phyloP scores from a whole-genome alignment of 2,113 vertebrate species.

The Acrocephalus kingi region DNA sequence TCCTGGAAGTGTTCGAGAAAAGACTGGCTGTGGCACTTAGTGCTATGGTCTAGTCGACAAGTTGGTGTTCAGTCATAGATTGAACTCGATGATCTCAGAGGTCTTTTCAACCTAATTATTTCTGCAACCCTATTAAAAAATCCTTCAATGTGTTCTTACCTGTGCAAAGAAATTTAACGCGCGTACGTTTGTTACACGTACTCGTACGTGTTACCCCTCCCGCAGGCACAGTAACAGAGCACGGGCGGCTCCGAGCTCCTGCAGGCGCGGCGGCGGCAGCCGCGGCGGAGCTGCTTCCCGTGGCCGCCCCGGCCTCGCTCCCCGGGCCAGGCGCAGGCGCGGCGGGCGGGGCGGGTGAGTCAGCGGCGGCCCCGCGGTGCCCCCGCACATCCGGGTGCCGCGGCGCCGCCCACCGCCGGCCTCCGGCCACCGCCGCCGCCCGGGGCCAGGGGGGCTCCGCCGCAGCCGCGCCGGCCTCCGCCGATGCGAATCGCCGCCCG shows the following conservation, averaged over 20 bases:
- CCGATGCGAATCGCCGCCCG: too few relatives aligned
- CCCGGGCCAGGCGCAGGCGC: not conserved
- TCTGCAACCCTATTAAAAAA: not conserved
- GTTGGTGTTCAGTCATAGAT: accelerated
- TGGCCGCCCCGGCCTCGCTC: not conserved
- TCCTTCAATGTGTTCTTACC: too few relatives aligned
- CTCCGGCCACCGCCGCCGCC: too few relatives aligned
- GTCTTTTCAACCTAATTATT: not conserved
- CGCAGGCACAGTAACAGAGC: accelerated
- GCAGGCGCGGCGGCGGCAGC: not conserved
- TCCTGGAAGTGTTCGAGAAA: not conserved
- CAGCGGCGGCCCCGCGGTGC: not conserved
- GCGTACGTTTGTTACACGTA: too few relatives aligned
- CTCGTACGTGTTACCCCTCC: accelerated
- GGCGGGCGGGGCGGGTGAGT: not conserved
- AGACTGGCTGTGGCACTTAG: too few relatives aligned
- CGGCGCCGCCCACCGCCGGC: too few relatives aligned
- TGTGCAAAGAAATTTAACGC: too few relatives aligned
- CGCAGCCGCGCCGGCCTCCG: too few relatives aligned
- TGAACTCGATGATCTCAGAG: not conserved
- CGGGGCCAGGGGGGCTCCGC: too few relatives aligned
- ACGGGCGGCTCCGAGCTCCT: accelerated
- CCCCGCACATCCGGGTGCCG: too few relatives aligned
- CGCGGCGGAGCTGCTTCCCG: accelerated
- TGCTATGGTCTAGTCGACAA: not conserved